Base-by-base conservation (phyloP, 2,888 invertebrate genomes). In the Pandemis cinnamomeana region DNA sequence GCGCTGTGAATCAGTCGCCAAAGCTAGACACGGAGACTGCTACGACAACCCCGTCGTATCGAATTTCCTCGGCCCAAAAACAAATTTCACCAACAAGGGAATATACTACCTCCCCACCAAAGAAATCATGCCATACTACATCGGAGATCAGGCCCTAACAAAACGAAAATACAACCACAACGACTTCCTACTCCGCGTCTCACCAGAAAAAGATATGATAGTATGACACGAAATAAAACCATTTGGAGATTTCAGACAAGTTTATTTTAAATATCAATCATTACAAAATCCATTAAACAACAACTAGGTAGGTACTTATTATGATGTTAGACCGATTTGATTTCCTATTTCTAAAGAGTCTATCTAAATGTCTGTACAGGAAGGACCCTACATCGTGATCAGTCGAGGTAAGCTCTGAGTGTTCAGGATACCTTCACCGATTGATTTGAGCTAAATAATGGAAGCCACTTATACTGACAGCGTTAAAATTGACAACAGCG, bases 91-190 rank as follows among this genome's bases (percentile, higher is more conserved):
- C 55, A 84, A 82, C 36, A 87, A 88, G 0, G 93, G 93, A 1
- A 84, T 93, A 60, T 93, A 87, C 77, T 93, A 91, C 67, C 80
- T 93, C 62, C 89, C 92, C 0, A 91, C 91, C 0, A 81, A 78
- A 15, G 88, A 87, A 63, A 71, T 42, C 0, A 48, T 83, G 2
- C 93, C 92, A 0, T 93, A 87, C 77, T 90, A 87, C 76, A 78
- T 88, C 61, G 91, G 89, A 0, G 75, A 84, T n/a, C 80, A 85
- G 7, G 91, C 87, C 0, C 78, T 90, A n/a, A 85, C 77, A 11
- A 83, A 81, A 73, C 77, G 84, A 66, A 82, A 80, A 53, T 89
- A 83, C 72, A 89, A 84, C 0, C 80, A 82, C 0, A 91, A 90
- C 62, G 78, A 87, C 27, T 91, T 90, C 76, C 78, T 93, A 55